Percentiles rank a stretch among this genome's conserved stretches.
Evolutionary conservation across 2,113 vertebrate species (phyloP).

Genomic region (Spea bombifrons): DNA sequence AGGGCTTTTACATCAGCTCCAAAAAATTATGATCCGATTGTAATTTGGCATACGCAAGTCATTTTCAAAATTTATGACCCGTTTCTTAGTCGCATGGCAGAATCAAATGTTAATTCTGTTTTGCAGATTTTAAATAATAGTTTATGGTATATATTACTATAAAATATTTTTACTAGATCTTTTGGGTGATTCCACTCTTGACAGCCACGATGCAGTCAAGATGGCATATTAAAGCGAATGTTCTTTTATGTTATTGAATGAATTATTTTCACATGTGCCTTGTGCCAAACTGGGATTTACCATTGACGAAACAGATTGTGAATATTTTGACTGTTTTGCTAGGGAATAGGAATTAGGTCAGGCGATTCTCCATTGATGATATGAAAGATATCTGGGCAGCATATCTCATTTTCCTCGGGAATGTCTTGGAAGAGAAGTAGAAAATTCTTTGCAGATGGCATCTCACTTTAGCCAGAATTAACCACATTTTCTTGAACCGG

Average conservation of each 20-base stretch:
- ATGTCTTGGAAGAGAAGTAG: slow-evolving; percentile 10
- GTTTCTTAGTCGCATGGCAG: too few species aligned
- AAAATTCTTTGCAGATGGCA: slow-evolving; percentile 35
- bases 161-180: background rate
- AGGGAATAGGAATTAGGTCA: slow-evolving; percentile 12
- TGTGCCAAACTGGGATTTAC: slow-evolving; percentile 10
- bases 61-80: too few species aligned
- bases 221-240: slow-evolving; percentile 10
- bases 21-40: too few species aligned
- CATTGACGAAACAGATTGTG: background rate
- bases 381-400: slow-evolving; percentile 1
- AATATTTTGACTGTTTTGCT: background rate
- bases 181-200: background rate
- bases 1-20: too few species aligned
- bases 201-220: background rate
- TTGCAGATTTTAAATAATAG: too few species aligned
- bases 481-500: slow-evolving; percentile 7
- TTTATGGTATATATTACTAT: too few species aligned
- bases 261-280: background rate
- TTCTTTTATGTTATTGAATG: slow-evolving; percentile 1
- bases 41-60: too few species aligned
- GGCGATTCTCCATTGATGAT: background rate
- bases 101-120: too few species aligned
- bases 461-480: slow-evolving; percentile 10
- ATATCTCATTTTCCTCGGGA: background rate